Base-by-base conservation (phyloP, 2,888 invertebrate species). In the Petrolisthes cinctipes region DNA sequence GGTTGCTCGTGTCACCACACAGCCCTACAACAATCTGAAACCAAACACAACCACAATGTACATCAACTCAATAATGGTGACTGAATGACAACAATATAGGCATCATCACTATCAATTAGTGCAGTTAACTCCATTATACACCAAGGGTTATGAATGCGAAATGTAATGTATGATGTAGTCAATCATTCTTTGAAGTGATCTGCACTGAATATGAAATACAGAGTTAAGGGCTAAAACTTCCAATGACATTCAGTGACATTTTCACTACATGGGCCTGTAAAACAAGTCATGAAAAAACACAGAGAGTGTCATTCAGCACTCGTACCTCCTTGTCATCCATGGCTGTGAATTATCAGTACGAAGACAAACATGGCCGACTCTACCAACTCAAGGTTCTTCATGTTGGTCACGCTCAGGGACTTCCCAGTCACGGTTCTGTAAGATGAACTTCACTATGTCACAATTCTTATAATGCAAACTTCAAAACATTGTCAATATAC, bases 1-100 rank as follows among this genome's bases (percentile, higher is more conserved):
- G 93, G 86, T 94, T 94, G 20, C 92, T 92, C 54, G 93, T 93
- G 91, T 94, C 93, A 0, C 94, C 95, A 88, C 93, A 92, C 75
- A 94, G 0, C 93, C 92, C 11, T 92, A 85, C 17, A 79, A 81
- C 17, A 80, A 80, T 37, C 37, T 37, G 2, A 37, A 37, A 37
- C 37, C 37, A 37, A 37, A 37, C 37, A 37, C 7, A 37, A 37
- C 37, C 0, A 37, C 37, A 37, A 37, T 37, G 37, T 37, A 37
- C 37, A 37, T 37, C 37, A 37, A 37, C 37, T 37, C 37, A 37
- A 1, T 2, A 0, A 37, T 37, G 37, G 37, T 37, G 37, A 37
- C 0, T 37, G 37, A 37, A 37, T 37, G 37, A 37, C 37, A 37
- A 37, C 37, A 37, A 37, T 37, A 37, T 2, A 37, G 37, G 37